These are phyloP conservation scores for Julus scandinavius DNA, from an alignment of 2,888 invertebrate species.

Conservation along the genomic window DNA sequence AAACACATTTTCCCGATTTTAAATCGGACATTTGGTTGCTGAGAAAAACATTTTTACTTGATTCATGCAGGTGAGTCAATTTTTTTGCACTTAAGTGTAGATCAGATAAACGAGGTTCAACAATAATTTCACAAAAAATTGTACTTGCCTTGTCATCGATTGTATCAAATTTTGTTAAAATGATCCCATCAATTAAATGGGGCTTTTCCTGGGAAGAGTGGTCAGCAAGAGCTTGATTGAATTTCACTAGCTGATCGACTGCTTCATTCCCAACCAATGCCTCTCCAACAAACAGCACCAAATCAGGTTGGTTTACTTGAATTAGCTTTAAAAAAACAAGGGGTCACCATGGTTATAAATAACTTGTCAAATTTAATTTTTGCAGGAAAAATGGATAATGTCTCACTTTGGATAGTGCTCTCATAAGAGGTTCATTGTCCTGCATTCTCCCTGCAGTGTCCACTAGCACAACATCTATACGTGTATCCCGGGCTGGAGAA, in stretches of 20 bases:
- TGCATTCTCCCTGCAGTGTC: conserved; percentile 99
- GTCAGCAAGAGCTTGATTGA: conserved; percentile 97
- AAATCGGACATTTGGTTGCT: no score
- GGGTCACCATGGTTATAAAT: neutral
- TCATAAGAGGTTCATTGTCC: conserved; percentile 99
- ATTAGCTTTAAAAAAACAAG: conserved; percentile 74
- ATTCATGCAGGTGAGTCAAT: no score
- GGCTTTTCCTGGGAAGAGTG: conserved; percentile 81
- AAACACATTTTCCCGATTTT: no score
- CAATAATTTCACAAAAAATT: no score
- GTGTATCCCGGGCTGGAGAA: conserved; percentile 75
- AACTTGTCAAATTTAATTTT: no score
- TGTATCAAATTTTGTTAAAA: conserved; percentile 99
- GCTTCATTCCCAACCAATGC: conserved; percentile 99
- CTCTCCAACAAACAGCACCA: conserved; percentile 99
- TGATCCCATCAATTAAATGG: conserved; percentile 97
- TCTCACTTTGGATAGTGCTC: conserved; percentile 87
- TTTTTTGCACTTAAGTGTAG: no score
- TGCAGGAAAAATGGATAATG: no score
- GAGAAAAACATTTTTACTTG: no score
- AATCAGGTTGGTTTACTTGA: conserved; percentile 95
- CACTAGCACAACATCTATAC: conserved; percentile 91
- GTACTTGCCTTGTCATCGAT: conserved; percentile 93
- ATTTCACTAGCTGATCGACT: conserved; percentile 98
- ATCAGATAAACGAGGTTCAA: no score